phyloP scores from a whole-genome alignment of 2,797 vertebrate species.

The Manis crassicaudata region DNA sequence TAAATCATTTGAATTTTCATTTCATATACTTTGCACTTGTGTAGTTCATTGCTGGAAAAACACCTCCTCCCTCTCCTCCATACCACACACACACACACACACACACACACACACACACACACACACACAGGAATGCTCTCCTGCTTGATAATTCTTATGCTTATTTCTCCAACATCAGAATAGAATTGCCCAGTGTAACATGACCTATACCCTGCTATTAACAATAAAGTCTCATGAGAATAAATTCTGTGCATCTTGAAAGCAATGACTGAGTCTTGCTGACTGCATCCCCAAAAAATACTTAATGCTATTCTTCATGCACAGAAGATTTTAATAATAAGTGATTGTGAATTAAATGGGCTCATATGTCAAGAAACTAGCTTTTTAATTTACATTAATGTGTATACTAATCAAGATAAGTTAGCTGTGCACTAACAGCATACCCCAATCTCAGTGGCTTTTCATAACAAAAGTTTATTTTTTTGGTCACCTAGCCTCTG shows the following conservation, averaged over 20 bases:
- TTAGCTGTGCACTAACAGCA: background rate
- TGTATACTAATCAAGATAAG: background rate
- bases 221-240: background rate
- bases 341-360: background rate
- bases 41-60: background rate
- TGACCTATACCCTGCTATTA: background rate
- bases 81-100: background rate
- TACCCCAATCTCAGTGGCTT: background rate
- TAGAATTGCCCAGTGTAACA: background rate
- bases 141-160: background rate
- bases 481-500: background rate
- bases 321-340: constrained; percentile 30
- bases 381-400: constrained; percentile 37
- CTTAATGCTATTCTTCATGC: background rate
- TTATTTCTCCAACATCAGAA: background rate
- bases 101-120: background rate
- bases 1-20: background rate
- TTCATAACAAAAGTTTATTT: background rate
- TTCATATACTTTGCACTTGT: background rate
- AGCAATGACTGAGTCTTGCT: background rate
- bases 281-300: background rate
- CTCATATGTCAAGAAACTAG: background rate
- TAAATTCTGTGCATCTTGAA: constrained; percentile 21
- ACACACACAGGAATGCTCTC: background rate
- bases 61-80: background rate